These are phyloP conservation scores for Ammodytes dubius DNA, from an alignment of 2,113 vertebrate genomes.

Conservation along the genomic window DNA sequence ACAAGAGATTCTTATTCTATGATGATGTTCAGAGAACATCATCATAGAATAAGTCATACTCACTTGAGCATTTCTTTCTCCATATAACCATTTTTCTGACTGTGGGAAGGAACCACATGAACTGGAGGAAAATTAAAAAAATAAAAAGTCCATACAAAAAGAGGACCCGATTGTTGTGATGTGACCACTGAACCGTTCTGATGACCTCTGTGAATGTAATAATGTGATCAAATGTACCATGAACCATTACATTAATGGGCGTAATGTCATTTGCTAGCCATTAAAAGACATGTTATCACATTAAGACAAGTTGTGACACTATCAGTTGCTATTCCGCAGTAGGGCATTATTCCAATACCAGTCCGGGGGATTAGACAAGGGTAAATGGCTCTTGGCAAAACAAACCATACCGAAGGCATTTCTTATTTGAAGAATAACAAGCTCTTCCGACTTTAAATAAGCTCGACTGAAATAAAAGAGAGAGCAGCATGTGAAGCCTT, in stretches of 20 bases:
- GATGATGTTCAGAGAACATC: no score
- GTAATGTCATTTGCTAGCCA: background rate
- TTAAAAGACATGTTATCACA: background rate
- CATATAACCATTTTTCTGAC: background rate
- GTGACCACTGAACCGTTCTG: background rate
- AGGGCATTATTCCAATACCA: background rate
- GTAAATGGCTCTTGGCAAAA: slow-evolving; percentile 1
- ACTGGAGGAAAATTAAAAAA: background rate
- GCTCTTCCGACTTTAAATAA: slow-evolving; percentile 7
- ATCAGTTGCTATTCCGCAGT: background rate
- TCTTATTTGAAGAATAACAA: background rate
- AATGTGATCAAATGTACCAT: background rate
- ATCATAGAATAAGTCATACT: no score
- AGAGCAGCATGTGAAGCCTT: background rate
- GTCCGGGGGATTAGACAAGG: background rate
- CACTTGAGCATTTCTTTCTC: background rate
- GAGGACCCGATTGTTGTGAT: background rate
- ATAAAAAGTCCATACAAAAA: background rate
- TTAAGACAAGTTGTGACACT: background rate
- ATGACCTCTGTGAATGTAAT: background rate
- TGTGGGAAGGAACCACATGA: background rate
- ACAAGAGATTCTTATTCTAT: no score
- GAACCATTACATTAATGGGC: background rate
- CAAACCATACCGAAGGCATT: slow-evolving; percentile 1
- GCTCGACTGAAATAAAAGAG: background rate